Percentiles rank a stretch among this genome's conserved stretches.
These are phyloP conservation scores for Drepanosiphum platanoidis DNA, from an alignment of 2,888 invertebrate genomes.

Conservation along the genomic window DNA sequence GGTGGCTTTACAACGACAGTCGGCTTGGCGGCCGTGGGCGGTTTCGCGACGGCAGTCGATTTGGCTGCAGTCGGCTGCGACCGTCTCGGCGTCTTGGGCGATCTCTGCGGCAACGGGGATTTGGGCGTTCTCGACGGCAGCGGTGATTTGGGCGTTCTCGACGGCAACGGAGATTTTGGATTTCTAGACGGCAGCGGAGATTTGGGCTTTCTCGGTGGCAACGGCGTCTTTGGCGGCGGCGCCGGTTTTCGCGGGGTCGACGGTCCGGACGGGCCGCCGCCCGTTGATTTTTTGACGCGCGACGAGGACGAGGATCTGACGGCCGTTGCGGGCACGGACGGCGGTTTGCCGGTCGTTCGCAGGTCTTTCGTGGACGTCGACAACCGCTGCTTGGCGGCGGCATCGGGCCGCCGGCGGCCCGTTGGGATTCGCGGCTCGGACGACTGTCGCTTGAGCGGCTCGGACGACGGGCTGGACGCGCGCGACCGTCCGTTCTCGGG, in stretches of 20 bases:
- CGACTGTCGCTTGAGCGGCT: constrained; percentile 40
- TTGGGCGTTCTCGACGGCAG: background rate
- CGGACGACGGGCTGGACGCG: constrained; percentile 28
- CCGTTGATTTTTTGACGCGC: constrained; percentile 15
- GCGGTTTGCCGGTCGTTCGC: constrained; percentile 64
- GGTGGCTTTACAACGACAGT: too few species aligned
- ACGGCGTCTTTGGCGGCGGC: constrained; percentile 63
- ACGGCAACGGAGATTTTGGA: background rate
- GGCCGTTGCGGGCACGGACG: constrained; percentile 64
- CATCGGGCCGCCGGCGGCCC: background rate
- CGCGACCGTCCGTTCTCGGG: constrained; percentile 54
- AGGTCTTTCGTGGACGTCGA: constrained; percentile 63
- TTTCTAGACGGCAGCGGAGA: background rate
- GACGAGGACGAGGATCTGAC: constrained; percentile 64
- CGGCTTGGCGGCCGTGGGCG: background rate
- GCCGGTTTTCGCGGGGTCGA: constrained; percentile 64
- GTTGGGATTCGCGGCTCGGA: constrained; percentile 42
- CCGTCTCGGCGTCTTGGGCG: constrained; percentile 19
- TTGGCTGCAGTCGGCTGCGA: background rate
- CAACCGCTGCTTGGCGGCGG: background rate
- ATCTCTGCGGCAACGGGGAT: background rate
- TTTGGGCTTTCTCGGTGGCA: constrained; percentile 41
- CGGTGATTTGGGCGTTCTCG: background rate
- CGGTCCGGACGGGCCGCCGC: constrained; percentile 40
- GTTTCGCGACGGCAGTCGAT: background rate